These are phyloP conservation scores for Saccopteryx leptura DNA, from an alignment of 2,113 vertebrate species.

Conservation along the genomic window DNA sequence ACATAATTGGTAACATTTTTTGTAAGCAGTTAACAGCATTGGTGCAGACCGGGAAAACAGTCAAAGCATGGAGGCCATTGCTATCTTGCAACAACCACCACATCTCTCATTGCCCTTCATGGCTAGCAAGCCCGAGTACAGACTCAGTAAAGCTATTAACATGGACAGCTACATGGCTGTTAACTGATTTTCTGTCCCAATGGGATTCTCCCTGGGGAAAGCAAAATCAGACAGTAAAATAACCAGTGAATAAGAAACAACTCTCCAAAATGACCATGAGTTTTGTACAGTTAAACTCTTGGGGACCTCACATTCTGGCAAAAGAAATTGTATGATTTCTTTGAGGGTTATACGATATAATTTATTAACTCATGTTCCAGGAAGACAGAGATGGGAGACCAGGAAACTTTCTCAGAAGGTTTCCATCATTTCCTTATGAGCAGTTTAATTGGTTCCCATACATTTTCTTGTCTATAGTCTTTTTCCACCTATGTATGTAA, in stretches of 20 bases:
- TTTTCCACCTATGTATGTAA: background rate
- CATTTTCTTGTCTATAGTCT: background rate
- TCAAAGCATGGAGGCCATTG: constrained; percentile 30
- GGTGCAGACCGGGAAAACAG: constrained; percentile 72
- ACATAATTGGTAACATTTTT: constrained; percentile 87
- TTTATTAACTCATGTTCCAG: background rate
- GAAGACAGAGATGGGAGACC: background rate
- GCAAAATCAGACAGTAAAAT: constrained; percentile 61
- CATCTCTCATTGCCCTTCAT: constrained; percentile 19
- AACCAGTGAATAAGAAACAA: background rate
- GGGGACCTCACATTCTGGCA: background rate
- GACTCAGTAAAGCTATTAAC: constrained; percentile 90
- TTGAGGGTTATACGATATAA: background rate
- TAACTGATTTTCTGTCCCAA: constrained; percentile 63
- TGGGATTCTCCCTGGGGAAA: constrained; percentile 20
- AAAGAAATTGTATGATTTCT: background rate
- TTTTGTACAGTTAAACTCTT: background rate
- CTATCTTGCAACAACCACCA: background rate
- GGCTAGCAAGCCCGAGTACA: constrained; percentile 17
- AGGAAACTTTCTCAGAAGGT: background rate
- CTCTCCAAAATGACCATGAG: background rate
- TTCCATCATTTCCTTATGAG: background rate
- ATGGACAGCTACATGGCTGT: constrained; percentile 87
- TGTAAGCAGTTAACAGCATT: constrained; percentile 88
- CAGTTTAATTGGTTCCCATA: background rate